Conservation (phyloP, 2,888 invertebrate genomes). For the Calameuta filiformis region DNA sequence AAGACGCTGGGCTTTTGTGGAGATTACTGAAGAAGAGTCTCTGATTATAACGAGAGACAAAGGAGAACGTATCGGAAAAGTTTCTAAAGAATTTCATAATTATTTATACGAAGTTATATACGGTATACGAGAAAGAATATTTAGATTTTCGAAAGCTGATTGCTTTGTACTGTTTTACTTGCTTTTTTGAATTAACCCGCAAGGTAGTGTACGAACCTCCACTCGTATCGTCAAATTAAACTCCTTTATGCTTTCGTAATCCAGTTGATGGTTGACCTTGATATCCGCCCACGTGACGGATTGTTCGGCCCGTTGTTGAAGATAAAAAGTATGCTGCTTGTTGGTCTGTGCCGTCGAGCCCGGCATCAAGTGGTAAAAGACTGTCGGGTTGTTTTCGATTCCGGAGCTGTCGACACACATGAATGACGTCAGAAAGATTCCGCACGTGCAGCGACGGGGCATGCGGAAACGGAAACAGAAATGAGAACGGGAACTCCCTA, state of each 20-base stretch:
- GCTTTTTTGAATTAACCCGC: too few relatives aligned
- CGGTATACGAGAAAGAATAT: too few relatives aligned
- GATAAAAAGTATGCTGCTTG: conserved; percentile 94
- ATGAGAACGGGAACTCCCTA: conserved; percentile 57
- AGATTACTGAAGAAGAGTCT: too few relatives aligned
- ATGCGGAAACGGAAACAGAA: conserved; percentile 61
- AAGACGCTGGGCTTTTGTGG: too few relatives aligned
- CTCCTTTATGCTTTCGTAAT: conserved; percentile 94
- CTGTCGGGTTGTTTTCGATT: conserved; percentile 95
- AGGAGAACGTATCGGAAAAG: too few relatives aligned
- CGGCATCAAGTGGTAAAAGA: conserved; percentile 95
- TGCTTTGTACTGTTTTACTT: too few relatives aligned
- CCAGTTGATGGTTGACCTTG: conserved; percentile 95
- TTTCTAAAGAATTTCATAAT: too few relatives aligned
- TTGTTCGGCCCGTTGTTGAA: conserved; percentile 93
- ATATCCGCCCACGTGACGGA: conserved; percentile 96
- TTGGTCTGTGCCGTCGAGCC: conserved; percentile 96
- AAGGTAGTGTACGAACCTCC: conserved; percentile 75
- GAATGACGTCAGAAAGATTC: conserved; percentile 25
- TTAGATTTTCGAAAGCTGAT: too few relatives aligned
- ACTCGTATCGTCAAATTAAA: conserved; percentile 96
- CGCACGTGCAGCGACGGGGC: conserved; percentile 35
- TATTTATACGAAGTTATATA: too few relatives aligned
- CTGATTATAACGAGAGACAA: too few relatives aligned
- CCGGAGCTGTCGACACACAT: conserved; percentile 80